These are phyloP conservation scores for Scaptomyza caliginosa DNA, from an alignment of 2,888 invertebrate genomes.

Conservation along the genomic window DNA sequence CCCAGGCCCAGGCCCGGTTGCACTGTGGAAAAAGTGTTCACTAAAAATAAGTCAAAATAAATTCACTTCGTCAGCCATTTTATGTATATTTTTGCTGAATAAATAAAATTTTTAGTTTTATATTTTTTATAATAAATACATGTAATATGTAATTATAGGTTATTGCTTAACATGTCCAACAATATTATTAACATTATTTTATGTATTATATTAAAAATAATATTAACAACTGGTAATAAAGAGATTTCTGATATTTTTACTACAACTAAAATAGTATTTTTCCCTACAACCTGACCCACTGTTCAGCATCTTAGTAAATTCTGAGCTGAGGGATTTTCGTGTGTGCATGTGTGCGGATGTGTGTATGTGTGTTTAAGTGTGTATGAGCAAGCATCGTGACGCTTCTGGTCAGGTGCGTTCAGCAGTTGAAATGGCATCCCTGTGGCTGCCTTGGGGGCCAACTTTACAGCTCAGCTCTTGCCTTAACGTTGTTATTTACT, in stretches of 20 bases:
- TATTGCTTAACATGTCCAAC: no score
- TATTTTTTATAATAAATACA: no score
- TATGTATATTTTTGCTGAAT: no score
- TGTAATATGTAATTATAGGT: no score
- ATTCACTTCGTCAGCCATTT: no score
- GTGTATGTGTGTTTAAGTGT: neutral
- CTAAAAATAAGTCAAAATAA: neutral
- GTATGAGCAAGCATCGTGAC: conserved; percentile 7
- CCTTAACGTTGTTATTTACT: conserved; percentile 25
- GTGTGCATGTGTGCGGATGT: neutral
- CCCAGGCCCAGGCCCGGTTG: conserved; percentile 5
- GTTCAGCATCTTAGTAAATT: conserved; percentile 32
- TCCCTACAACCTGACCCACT: conserved; percentile 7
- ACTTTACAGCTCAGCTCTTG: neutral
- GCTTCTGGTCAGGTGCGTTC: conserved; percentile 12
- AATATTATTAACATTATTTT: no score
- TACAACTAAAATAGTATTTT: neutral
- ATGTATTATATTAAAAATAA: no score
- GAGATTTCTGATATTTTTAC: no score
- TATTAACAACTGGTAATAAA: no score
- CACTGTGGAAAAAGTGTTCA: conserved; percentile 10
- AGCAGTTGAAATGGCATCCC: conserved; percentile 32
- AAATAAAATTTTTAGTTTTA: no score
- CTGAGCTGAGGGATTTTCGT: conserved; percentile 14
- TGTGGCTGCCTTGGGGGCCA: conserved; percentile 14